phyloP scores from a whole-genome alignment of 2,797 vertebrate genomes.

The Anabas testudineus region DNA sequence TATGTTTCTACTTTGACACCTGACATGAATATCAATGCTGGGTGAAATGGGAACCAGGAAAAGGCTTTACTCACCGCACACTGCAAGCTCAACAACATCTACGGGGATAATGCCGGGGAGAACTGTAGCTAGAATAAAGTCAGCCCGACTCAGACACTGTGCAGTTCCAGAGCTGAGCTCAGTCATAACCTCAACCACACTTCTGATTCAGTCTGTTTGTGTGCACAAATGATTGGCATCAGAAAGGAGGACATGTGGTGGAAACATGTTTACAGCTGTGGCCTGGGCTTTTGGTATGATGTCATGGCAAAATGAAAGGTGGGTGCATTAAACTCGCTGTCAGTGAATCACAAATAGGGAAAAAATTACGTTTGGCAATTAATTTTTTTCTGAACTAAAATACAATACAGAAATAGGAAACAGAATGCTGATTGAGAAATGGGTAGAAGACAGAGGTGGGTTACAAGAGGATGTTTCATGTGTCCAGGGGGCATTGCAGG shows the following conservation, averaged over 20 bases:
- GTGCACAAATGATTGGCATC: conserved; percentile 48
- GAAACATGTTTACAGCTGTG: conserved; percentile 61
- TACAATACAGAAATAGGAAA: background rate
- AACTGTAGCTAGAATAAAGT: conserved; percentile 23
- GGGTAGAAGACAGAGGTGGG: conserved; percentile 4
- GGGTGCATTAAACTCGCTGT: background rate
- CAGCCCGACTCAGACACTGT: conserved; percentile 30
- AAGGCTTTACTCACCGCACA: conserved; percentile 42
- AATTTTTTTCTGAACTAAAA: background rate
- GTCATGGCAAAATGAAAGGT: conserved; percentile 42
- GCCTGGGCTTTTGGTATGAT: conserved; percentile 32
- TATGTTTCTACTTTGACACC: background rate
- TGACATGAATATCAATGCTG: conserved; percentile 42
- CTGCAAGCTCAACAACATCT: conserved; percentile 18
- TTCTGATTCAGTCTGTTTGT: conserved; percentile 53
- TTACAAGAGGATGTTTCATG: conserved; percentile 20
- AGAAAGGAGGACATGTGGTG: conserved; percentile 61
- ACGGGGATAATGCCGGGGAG: conserved; percentile 10
- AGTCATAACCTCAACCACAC: conserved; percentile 64
- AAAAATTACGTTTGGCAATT: background rate
- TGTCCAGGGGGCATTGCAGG: conserved; percentile 30
- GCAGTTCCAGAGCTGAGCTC: conserved; percentile 39
- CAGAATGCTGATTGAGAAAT: background rate
- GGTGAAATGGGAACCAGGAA: conserved; percentile 5
- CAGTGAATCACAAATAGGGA: background rate